Conservation (phyloP, 2,888 invertebrate genomes). For the Strigamia transsilvanica region DNA sequence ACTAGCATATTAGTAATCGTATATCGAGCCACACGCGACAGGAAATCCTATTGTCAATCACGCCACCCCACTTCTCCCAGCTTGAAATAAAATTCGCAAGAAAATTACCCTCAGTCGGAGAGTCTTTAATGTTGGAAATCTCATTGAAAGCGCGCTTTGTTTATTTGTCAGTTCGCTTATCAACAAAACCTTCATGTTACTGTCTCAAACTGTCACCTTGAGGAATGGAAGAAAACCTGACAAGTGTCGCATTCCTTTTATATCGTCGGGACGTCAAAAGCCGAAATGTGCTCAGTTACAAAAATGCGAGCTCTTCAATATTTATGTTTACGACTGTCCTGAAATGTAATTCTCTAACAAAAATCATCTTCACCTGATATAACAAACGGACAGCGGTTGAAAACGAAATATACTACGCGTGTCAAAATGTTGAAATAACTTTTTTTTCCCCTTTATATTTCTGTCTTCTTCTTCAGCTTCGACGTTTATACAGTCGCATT, state of each 20-base stretch:
- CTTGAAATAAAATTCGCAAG: background rate
- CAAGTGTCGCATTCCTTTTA: conserved; percentile 41
- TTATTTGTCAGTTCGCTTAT: conserved; percentile 27
- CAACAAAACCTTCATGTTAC: conserved; percentile 4
- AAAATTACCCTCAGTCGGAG: background rate
- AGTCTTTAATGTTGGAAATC: background rate
- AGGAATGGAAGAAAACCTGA: conserved; percentile 34
- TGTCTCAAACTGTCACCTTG: conserved; percentile 28
- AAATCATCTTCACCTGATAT: conserved; percentile 21
- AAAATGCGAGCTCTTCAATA: conserved; percentile 36
- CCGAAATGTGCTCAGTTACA: conserved; percentile 36
- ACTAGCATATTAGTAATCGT: conserved; percentile 37
- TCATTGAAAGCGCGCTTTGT: conserved; percentile 31
- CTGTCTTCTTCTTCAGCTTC: background rate
- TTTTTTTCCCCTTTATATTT: background rate
- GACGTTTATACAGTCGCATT: background rate
- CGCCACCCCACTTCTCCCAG: background rate
- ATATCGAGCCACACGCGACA: conserved; percentile 42
- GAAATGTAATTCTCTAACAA: conserved; percentile 40
- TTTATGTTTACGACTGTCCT: conserved; percentile 45
- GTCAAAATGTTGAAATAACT: conserved; percentile 1
- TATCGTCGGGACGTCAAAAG: conserved; percentile 38
- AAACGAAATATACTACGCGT: conserved; percentile 14
- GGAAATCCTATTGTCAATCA: conserved; percentile 34
- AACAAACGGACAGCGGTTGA: conserved; percentile 23